phyloP scores from a whole-genome alignment of 2,113 vertebrate species.

The Hypanus sabinus region DNA sequence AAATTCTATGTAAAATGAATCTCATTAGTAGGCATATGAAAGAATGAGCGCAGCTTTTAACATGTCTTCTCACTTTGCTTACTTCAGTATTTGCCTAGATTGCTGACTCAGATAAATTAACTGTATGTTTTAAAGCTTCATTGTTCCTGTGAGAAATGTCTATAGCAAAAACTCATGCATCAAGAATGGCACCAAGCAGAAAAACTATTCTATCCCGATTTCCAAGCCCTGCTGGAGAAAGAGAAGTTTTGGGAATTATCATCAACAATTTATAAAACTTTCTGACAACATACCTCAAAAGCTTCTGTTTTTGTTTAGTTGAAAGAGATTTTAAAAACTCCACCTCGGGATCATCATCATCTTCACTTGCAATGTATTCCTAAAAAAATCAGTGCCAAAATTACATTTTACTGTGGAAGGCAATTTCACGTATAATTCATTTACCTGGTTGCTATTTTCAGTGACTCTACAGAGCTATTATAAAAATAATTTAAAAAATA shows the following conservation, averaged over 20 bases:
- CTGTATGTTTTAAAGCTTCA: background rate
- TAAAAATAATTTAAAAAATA: background rate
- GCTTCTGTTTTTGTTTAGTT: constrained; percentile 92
- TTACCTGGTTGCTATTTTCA: background rate
- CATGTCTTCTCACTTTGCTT: background rate
- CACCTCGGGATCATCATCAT: constrained; percentile 91
- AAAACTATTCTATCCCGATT: too few relatives aligned
- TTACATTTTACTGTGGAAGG: background rate
- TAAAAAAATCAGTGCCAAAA: constrained; percentile 45
- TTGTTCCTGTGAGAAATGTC: too few relatives aligned
- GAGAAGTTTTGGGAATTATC: background rate
- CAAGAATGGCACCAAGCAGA: too few relatives aligned
- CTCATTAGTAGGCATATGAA: background rate
- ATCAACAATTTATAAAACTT: background rate
- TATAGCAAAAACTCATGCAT: too few relatives aligned
- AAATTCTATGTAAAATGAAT: background rate
- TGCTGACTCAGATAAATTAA: background rate
- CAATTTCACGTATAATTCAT: background rate
- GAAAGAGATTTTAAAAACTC: constrained; percentile 93
- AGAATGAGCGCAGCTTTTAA: background rate
- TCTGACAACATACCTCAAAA: constrained; percentile 68
- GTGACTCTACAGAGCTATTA: background rate
- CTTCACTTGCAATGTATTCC: constrained; percentile 88
- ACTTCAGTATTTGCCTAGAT: background rate
- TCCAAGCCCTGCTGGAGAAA: background rate